These are phyloP conservation scores for Trachelus stipa DNA, from an alignment of 2,888 invertebrate genomes.

Conservation along the genomic window DNA sequence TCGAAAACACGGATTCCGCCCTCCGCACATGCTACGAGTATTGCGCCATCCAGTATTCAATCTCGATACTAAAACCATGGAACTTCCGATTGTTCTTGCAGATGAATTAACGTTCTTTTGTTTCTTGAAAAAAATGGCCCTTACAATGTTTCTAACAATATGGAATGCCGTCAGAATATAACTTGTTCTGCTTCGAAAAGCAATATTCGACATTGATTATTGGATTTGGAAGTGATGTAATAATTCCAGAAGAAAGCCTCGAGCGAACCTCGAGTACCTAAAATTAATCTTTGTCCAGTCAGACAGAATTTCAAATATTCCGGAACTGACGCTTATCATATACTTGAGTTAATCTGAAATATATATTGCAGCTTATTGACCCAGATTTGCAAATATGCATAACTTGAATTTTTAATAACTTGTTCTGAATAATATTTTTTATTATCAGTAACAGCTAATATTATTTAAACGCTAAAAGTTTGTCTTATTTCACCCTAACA, in stretches of 20 bases:
- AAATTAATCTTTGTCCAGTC: not conserved
- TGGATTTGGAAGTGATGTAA: not conserved
- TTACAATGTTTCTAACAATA: not conserved
- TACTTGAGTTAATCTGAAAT: not conserved
- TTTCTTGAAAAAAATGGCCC: not conserved
- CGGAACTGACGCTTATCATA: not conserved
- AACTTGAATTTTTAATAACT: not conserved
- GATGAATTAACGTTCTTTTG: not conserved
- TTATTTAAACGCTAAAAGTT: not conserved
- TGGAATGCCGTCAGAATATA: not conserved
- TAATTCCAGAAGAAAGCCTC: not conserved
- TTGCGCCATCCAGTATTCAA: slow-evolving; percentile 1
- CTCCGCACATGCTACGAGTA: slow-evolving; percentile 19
- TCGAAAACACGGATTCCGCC: slow-evolving; percentile 44
- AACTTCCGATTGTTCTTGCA: not conserved
- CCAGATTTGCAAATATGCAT: not conserved
- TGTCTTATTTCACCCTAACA: not conserved
- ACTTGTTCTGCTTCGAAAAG: not conserved
- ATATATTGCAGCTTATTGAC: not conserved
- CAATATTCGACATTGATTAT: not conserved
- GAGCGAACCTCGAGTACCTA: not conserved
- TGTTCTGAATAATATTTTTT: not conserved
- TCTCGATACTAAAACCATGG: not conserved
- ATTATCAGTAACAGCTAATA: not conserved
- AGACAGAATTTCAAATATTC: not conserved